Evolutionary conservation across 2,888 invertebrate species (phyloP).

Genomic region (Arrhopalites spinosus): DNA sequence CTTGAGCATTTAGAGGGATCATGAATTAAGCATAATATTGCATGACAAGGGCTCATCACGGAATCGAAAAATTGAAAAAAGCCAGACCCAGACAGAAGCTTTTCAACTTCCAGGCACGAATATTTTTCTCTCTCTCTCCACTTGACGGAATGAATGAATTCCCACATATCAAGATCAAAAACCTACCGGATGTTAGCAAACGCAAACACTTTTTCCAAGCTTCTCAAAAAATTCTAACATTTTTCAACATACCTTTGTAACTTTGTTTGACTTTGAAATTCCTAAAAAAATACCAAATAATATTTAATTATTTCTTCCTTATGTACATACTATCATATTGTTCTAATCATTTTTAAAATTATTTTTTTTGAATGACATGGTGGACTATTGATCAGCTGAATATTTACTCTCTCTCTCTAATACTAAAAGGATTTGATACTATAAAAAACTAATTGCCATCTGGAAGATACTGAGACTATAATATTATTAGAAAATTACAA

Average conservation of each 20-base stretch:
- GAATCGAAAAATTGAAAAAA: slow-evolving; percentile 13
- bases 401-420: too few species aligned
- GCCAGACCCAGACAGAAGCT: slow-evolving; percentile 14
- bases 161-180: slow-evolving; percentile 11
- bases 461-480: background rate
- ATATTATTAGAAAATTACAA: background rate
- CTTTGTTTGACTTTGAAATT: too few species aligned
- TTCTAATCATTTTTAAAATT: too few species aligned
- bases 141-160: background rate
- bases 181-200: slow-evolving; percentile 13
- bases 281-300: too few species aligned
- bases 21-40: background rate
- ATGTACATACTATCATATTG: too few species aligned
- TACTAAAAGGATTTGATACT: background rate
- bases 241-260: too few species aligned
- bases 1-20: background rate
- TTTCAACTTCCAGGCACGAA: slow-evolving; percentile 3
- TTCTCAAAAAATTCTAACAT: background rate
- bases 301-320: too few species aligned
- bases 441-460: background rate
- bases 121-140: background rate
- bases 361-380: too few species aligned
- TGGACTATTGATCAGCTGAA: too few species aligned
- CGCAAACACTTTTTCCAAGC: background rate
- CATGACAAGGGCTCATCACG: slow-evolving; percentile 16